Evolutionary conservation across 2,888 invertebrate genomes (phyloP).

Genomic region (Cataglyphis rosenhaueri): DNA sequence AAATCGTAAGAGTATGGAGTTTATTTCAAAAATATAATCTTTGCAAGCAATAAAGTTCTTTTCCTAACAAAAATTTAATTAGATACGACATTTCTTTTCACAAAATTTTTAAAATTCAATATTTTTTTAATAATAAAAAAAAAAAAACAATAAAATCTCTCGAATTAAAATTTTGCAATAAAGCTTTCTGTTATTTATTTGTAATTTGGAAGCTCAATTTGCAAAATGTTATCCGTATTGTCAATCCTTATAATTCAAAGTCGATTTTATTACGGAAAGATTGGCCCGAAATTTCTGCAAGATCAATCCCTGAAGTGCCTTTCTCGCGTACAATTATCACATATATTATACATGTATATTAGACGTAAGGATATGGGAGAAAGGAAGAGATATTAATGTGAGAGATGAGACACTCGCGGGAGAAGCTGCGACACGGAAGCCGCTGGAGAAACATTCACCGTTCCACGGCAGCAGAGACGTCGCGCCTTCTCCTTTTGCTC

Average conservation of each 20-base stretch:
- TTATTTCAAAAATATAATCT: not conserved
- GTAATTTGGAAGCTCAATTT: conserved; percentile 18
- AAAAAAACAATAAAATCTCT: not conserved
- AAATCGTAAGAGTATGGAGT: not conserved
- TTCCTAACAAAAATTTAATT: not conserved
- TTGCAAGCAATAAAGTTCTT: not conserved
- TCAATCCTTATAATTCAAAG: conserved; percentile 7
- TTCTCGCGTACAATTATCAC: conserved; percentile 7
- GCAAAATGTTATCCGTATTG: not conserved
- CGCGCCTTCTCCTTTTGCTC: conserved; percentile 48
- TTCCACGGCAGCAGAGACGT: not conserved
- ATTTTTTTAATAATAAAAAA: not conserved
- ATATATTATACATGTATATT: conserved; percentile 10
- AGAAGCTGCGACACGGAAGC: conserved; percentile 2
- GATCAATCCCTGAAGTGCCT: not conserved
- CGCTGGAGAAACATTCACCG: conserved; percentile 35
- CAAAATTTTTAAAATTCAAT: conserved; percentile 11
- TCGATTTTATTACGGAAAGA: not conserved
- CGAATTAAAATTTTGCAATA: conserved; percentile 7
- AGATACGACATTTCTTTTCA: not conserved
- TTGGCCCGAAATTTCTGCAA: not conserved
- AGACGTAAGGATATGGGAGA: not conserved
- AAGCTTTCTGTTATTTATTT: not conserved
- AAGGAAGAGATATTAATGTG: conserved; percentile 4
- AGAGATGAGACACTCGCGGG: conserved; percentile 21